These are phyloP conservation scores for Drosophila serrata DNA, from an alignment of 1,140 invertebrate species.

Conservation along the genomic window DNA sequence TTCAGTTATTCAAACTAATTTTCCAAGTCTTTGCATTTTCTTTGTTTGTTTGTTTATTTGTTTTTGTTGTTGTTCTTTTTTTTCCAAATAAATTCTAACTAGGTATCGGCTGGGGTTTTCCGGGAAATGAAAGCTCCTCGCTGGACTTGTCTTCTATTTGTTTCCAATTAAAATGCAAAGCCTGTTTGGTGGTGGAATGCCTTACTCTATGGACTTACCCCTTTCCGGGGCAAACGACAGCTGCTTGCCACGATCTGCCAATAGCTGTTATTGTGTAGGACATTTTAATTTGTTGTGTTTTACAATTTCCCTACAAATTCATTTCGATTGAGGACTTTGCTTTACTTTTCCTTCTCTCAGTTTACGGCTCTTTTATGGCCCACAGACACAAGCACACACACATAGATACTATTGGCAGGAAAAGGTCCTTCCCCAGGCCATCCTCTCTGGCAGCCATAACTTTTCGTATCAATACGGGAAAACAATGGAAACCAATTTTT, in stretches of 20 bases:
- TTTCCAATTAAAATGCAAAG: conserved; percentile 42
- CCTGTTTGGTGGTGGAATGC: too few relatives aligned
- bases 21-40: not conserved
- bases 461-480: conserved; percentile 48
- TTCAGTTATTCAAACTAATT: not conserved
- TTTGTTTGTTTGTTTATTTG: not conserved
- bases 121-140: conserved; percentile 3
- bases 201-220: not conserved
- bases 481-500: conserved; percentile 68
- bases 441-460: conserved; percentile 19
- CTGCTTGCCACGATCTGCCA: conserved; percentile 6
- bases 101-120: not conserved
- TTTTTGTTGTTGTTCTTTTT: not conserved
- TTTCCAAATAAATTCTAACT: not conserved
- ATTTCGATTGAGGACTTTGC: conserved; percentile 22
- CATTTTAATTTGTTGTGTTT: conserved; percentile 72
- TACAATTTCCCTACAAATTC: conserved; percentile 54
- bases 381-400: conserved; percentile 1
- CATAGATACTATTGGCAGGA: conserved; percentile 11
- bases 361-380: conserved; percentile 36
- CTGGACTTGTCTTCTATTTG: not conserved
- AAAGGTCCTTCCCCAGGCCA: conserved; percentile 21
- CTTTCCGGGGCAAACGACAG: not conserved
- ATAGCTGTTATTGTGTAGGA: conserved; percentile 15
- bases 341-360: not conserved